Evolutionary conservation across 2,888 invertebrate genomes (phyloP).

Genomic region (Eristalis tenax): DNA sequence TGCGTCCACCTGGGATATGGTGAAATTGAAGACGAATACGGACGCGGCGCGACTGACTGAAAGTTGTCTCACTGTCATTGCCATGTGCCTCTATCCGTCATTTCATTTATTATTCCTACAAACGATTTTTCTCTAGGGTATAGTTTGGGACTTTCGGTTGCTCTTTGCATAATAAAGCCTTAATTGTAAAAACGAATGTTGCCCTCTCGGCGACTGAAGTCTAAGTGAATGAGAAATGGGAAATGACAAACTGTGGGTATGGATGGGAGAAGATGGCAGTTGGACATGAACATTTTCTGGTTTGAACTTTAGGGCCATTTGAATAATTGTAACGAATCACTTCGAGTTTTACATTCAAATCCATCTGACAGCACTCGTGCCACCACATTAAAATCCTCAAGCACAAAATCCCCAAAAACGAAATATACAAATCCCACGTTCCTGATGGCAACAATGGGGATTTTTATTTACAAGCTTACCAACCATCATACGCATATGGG

Average conservation of each 20-base stretch:
- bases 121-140: constrained; percentile 1
- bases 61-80: neutral
- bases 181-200: neutral
- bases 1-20: neutral
- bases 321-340: neutral
- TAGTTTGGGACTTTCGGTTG: neutral
- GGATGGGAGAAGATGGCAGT: neutral
- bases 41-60: neutral
- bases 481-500: too few relatives aligned
- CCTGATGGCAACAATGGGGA: too few relatives aligned
- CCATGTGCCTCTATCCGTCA: neutral
- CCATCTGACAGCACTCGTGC: neutral
- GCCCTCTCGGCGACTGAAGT: neutral
- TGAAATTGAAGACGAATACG: neutral
- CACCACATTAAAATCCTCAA: too few relatives aligned
- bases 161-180: neutral
- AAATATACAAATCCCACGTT: too few relatives aligned
- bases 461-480: too few relatives aligned
- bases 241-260: neutral
- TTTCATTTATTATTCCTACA: neutral
- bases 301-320: neutral
- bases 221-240: neutral
- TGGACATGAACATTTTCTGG: neutral
- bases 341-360: neutral
- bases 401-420: too few relatives aligned